Base-by-base conservation (phyloP, 1,140 invertebrate genomes). In the Aphelenchoides avenae region DNA sequence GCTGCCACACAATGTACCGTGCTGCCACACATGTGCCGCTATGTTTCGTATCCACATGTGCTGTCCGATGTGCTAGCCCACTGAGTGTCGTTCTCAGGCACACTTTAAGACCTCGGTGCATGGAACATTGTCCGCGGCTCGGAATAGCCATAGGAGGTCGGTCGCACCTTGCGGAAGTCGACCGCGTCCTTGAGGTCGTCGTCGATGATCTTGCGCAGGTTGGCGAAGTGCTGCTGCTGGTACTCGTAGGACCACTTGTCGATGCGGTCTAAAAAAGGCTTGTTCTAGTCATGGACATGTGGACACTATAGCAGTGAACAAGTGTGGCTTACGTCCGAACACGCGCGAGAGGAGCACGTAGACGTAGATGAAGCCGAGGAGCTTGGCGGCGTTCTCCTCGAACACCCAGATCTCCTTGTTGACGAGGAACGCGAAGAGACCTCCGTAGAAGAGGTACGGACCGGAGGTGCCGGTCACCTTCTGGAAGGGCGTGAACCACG, bases 111-210 rank as follows among this genome's bases (percentile, higher is more conserved):
- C n/a, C n/a, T n/a, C n/a, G n/a, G n/a, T n/a, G n/a, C n/a, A n/a
- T n/a, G n/a, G n/a, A n/a, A n/a, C n/a, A n/a, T n/a, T n/a, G n/a
- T n/a, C n/a, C n/a, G n/a, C n/a, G n/a, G n/a, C n/a, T n/a, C n/a
- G n/a, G n/a, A n/a, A n/a, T n/a, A n/a, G n/a, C n/a, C n/a, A n/a
- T n/a, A n/a, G n/a, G n/a, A n/a, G n/a, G n/a, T n/a, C n/a, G n/a
- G n/a, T n/a, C n/a, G n/a, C n/a, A 69, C 70, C 60, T 75, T 77
- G 30, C 73, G 67, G 62, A 75, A 75, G 39, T 77, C 75, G 40
- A 68, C 57, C 20, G 76, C 72, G 26, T 75, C 75, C 57, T 75
- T 77, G 33, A 75, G 43, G 41, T 75, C 72, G 27, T 76, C 62
- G 7, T 54, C 44, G 54, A 75, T 77, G 29, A 77, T 42, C 20